Base-by-base conservation (phyloP, 2,888 invertebrate species). In the Caenorhabditis becei region DNA sequence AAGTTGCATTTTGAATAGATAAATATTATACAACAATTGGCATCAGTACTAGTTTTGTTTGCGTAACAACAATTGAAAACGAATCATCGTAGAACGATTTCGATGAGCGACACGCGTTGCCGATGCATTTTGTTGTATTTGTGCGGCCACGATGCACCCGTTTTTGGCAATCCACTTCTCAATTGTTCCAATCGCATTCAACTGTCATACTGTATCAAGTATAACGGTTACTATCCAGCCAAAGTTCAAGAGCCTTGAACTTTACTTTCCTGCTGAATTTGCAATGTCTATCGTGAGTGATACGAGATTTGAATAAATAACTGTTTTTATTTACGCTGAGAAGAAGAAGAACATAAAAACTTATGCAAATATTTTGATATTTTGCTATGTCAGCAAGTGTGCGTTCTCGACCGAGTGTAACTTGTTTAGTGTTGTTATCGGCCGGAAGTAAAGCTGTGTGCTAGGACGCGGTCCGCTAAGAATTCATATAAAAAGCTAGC, bases 31-130 rank as follows among this genome's bases (percentile, higher is more conserved):
- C 32, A 59, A 63, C 63, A 61, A 66, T 66, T 56, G 72, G 74
- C 65, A 75, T 75, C 66, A 69, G 63, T 77, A 65, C 77, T 71
- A 78, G 77, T 78, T 78, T 66, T 78, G 63, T 78, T 78, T 78
- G 77, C 77, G 77, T 65, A 78, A 70, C 70, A 78, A 66, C 75
- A 53, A 75, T 66, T 61, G 75, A 67, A 75, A 75, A 67, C 56
- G 65, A 75, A 58, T 65, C 66, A 61, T 62, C 54, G 32, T 49
- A n/a, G 58, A 47, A 41, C 74, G 74, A 74, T 66, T 74, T 66
- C 66, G 44, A 75, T 51, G 41, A 44, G 23, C 26, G 14, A n/a
- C 20, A 62, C 26, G 49, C 51, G 7, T 41, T 14, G 32, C 7
- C 7, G 23, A 37, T 49, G 24, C 20, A 54, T 63, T 74, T 74